Evolutionary conservation across 2,113 vertebrate genomes (phyloP).

Genomic region (Cariama cristata): DNA sequence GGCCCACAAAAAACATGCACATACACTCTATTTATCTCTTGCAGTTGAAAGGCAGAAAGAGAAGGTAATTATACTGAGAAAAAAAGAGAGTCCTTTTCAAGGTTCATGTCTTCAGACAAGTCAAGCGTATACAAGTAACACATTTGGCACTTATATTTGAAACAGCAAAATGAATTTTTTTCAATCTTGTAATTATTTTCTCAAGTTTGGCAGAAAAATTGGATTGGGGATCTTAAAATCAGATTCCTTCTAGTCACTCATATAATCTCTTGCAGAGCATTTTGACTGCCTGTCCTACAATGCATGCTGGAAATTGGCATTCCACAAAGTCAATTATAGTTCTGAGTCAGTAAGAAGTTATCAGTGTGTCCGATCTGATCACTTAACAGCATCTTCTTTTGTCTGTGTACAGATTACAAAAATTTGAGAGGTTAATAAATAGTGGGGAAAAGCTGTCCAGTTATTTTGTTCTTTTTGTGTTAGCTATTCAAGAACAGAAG

Average conservation of each 20-base stretch:
- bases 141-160: constrained; percentile 35
- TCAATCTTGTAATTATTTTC: constrained; percentile 61
- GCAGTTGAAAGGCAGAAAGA: constrained; percentile 27
- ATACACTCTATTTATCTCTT: constrained; percentile 26
- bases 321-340: constrained; percentile 33
- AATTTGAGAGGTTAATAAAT: constrained; percentile 56
- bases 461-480: neutral
- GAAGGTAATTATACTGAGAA: constrained; percentile 52
- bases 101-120: constrained; percentile 29
- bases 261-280: neutral
- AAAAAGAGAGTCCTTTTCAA: constrained; percentile 40
- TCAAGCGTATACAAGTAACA: constrained; percentile 29
- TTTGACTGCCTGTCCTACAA: constrained; percentile 46
- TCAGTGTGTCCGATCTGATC: constrained; percentile 44
- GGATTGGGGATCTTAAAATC: constrained; percentile 48
- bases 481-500: neutral
- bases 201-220: constrained; percentile 65
- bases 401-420: neutral
- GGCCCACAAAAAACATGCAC: neutral
- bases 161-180: constrained; percentile 51
- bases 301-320: constrained; percentile 20
- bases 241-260: constrained; percentile 14
- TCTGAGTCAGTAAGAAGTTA: constrained; percentile 50
- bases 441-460: neutral
- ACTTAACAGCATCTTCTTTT: constrained; percentile 16